Percentiles rank a stretch among this genome's conserved stretches.
These are phyloP conservation scores for Regulus satrapa DNA, from an alignment of 2,113 vertebrate species.

Conservation along the genomic window DNA sequence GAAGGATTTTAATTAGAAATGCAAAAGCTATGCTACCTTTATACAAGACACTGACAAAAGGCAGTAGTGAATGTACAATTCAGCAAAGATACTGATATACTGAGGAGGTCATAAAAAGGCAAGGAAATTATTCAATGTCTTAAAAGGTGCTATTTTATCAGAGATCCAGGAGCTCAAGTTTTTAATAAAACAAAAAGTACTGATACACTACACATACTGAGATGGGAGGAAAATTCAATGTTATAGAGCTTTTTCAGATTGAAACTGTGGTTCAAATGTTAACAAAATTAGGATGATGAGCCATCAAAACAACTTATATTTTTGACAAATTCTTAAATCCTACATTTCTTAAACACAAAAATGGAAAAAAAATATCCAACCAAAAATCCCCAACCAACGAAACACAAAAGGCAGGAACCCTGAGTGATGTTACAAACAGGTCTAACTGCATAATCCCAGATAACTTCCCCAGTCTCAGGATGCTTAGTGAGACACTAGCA, in stretches of 20 bases:
- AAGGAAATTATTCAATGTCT: not conserved
- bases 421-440: not conserved
- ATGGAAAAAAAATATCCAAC: not conserved
- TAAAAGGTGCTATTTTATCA: not conserved
- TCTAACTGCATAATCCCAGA: not conserved
- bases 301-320: not conserved
- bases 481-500: not conserved
- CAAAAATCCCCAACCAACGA: not conserved
- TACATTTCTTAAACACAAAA: not conserved
- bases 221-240: not conserved
- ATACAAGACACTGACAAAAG: not conserved
- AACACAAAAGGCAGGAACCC: not conserved
- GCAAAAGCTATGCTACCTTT: not conserved
- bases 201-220: accelerated
- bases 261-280: not conserved
- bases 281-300: not conserved
- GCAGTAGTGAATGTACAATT: not conserved
- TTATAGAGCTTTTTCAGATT: not conserved
- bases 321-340: not conserved
- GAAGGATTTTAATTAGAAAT: not conserved
- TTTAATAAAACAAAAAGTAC: not conserved
- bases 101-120: not conserved
- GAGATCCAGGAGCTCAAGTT: not conserved
- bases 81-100: not conserved
- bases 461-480: not conserved